Base-by-base conservation (phyloP, 2,113 vertebrate genomes). In the Tautogolabrus adspersus region DNA sequence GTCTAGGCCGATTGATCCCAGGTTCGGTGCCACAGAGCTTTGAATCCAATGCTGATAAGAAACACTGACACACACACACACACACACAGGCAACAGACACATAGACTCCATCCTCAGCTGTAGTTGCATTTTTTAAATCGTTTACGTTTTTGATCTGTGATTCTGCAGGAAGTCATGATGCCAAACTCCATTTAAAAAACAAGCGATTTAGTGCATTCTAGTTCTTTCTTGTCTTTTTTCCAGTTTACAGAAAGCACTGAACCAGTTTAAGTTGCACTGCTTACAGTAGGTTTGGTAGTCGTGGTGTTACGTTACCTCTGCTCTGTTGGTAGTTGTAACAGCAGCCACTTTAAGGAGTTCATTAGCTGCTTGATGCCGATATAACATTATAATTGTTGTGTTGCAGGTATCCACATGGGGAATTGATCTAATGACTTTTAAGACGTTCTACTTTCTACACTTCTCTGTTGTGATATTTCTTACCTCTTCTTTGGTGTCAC, bases 1-100 rank as follows among this genome's bases (percentile, higher is more conserved):
- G 82, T 89, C 84, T 91, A 66, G 79, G 82, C 72, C 75, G 72
- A 91, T 91, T 91, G 88, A 91, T 91, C 80, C 52, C 44, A 63
- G 54, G 42, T 85, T 76, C 34, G 82, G 87, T 84, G 89, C 89
- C 87, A 88, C 47, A 9, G 47, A 68, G 79, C 51, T 83, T 75
- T 37, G 64, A 79, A 70, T 75, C 69, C 59, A 61, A 46, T 69
- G 56, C 73, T 74, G 76, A 83, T 84, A 88, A 87, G 60, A 89
- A 67, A 81, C 13, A 77, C 21, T 42, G 26, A 63, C 44, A 62
- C 15, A 62, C 12, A 66, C 40, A 52, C 21, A 72, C 56, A 69
- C 64, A 77, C 40, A 57, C 46, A 61, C n/a, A 46, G 44, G 44
- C 18, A 47, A 64, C 61, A 83, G 66, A 86, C 63, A 73, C 37